Percentiles rank a stretch among this genome's conserved stretches.
Evolutionary conservation across 2,797 vertebrate species (phyloP).

Genomic region (Sylvia borin): DNA sequence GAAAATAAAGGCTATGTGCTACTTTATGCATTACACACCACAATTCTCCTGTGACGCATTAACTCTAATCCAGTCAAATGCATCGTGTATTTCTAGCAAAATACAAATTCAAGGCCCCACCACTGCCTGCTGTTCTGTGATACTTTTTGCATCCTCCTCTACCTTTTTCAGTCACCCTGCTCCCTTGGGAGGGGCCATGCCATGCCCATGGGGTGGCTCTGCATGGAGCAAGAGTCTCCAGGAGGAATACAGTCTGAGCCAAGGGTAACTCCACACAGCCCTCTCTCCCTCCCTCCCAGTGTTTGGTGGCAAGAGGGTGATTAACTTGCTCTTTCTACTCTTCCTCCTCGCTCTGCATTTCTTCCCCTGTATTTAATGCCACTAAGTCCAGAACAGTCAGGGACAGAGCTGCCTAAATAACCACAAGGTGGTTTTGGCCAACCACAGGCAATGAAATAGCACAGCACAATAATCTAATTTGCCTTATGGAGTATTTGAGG

Average conservation of each 20-base stretch:
- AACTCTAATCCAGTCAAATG: neutral
- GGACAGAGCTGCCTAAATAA: neutral
- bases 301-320: neutral
- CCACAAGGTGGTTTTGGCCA: neutral
- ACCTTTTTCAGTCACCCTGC: neutral
- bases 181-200: neutral
- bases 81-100: neutral
- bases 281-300: fast-evolving
- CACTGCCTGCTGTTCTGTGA: neutral
- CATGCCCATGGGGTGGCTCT: neutral
- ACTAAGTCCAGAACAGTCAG: neutral
- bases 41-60: neutral
- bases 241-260: neutral
- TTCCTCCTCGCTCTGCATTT: neutral
- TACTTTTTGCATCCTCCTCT: neutral
- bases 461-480: neutral
- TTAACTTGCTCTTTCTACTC: fast-evolving
- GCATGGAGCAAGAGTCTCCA: neutral
- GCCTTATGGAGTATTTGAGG: neutral
- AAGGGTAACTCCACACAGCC: neutral
- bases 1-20: neutral
- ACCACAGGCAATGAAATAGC: neutral
- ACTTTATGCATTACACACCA: neutral
- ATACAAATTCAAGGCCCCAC: neutral
- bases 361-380: neutral